Percentiles rank a stretch among this genome's conserved stretches.
These are phyloP conservation scores for Chloropsis cyanopogon DNA, from an alignment of 2,113 vertebrate genomes.

Conservation along the genomic window DNA sequence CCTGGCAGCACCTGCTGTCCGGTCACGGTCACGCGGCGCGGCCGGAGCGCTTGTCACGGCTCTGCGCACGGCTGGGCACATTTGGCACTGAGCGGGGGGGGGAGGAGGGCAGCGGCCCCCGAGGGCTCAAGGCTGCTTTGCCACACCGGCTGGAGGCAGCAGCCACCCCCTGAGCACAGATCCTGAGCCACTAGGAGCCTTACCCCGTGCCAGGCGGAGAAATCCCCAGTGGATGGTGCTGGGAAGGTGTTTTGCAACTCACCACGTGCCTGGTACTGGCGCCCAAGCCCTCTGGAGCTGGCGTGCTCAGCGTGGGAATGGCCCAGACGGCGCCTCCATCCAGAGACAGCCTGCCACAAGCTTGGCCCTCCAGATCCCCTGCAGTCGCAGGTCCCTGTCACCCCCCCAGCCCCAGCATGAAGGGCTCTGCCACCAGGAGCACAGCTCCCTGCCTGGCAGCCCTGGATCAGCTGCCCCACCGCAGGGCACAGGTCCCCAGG, in stretches of 20 bases:
- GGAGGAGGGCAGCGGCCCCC: not conserved
- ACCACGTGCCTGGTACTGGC: not conserved
- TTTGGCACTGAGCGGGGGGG: accelerated
- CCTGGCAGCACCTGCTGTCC: not conserved
- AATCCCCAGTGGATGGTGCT: not conserved
- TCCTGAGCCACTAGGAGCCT: not conserved
- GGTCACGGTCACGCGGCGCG: not conserved
- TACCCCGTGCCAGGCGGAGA: accelerated
- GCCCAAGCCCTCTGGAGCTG: not conserved
- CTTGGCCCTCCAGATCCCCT: not conserved
- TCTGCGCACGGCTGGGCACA: not conserved
- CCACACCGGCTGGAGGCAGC: not conserved
- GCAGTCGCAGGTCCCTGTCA: not conserved
- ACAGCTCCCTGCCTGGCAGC: accelerated
- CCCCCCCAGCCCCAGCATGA: accelerated
- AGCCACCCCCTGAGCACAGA: not conserved
- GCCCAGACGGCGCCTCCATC: accelerated
- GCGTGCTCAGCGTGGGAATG: not conserved
- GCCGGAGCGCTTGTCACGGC: not conserved
- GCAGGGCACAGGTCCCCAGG: not conserved
- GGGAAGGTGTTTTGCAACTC: not conserved
- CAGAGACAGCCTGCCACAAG: not conserved
- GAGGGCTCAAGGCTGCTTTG: not conserved
- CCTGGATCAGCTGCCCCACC: not conserved
- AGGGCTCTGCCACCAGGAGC: not conserved